Evolutionary conservation across 2,888 invertebrate genomes (phyloP).

Genomic region (Trisateles emortualis): DNA sequence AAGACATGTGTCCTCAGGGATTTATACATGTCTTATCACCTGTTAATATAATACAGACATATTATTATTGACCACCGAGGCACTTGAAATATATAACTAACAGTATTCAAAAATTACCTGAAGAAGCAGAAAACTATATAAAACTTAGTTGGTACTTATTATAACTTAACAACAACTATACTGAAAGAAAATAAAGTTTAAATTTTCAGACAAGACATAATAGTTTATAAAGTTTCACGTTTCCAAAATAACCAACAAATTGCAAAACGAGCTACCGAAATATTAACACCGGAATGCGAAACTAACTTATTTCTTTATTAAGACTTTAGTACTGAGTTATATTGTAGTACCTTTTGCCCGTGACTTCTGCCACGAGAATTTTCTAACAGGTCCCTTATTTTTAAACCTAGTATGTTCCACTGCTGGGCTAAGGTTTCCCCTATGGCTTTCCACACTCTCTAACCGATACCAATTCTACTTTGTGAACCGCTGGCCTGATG

Average conservation of each 20-base stretch:
- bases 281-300: constrained; percentile 31
- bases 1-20: too few relatives aligned
- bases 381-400: too few relatives aligned
- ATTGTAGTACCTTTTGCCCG: constrained; percentile 21
- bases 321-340: constrained; percentile 22
- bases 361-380: too few relatives aligned
- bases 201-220: constrained; percentile 30
- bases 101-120: not conserved
- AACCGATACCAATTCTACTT: too few relatives aligned
- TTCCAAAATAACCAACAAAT: constrained; percentile 32
- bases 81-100: too few relatives aligned
- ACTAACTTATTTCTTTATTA: constrained; percentile 26
- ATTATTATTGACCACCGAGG: too few relatives aligned
- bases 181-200: constrained; percentile 30
- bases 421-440: too few relatives aligned
- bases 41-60: too few relatives aligned
- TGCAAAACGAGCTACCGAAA: constrained; percentile 25
- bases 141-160: not conserved
- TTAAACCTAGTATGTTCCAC: too few relatives aligned
- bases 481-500: too few relatives aligned
- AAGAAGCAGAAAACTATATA: not conserved
- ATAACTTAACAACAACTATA: constrained; percentile 13
- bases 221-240: constrained; percentile 30
- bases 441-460: too few relatives aligned
- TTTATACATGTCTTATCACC: too few relatives aligned